A percentile compares a stretch with the other conserved stretches of the same genome.
Evolutionary conservation across 2,113 vertebrate species (phyloP).

Genomic region (Otis tarda): DNA sequence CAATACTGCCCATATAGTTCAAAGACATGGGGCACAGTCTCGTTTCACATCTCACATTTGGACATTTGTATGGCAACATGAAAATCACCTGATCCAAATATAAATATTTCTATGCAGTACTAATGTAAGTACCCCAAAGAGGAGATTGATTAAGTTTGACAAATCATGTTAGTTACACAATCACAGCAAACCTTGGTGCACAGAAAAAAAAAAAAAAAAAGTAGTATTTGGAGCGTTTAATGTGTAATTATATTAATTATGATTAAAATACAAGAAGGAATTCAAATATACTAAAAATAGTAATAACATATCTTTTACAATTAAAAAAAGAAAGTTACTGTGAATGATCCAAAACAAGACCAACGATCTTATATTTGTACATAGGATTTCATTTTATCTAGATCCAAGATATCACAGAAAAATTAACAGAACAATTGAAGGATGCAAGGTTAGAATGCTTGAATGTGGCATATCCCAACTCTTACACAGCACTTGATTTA

Average conservation of each 20-base stretch:
- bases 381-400: background rate
- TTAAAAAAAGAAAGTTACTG: background rate
- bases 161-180: background rate
- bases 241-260: background rate
- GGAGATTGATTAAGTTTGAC: background rate
- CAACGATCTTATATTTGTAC: background rate
- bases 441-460: background rate
- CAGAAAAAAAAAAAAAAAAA: background rate
- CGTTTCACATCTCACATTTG: background rate
- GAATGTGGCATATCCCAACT: background rate
- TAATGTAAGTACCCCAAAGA: background rate
- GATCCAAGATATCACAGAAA: background rate
- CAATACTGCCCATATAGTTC: background rate
- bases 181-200: background rate
- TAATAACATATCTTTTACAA: background rate
- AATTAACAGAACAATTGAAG: background rate
- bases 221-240: background rate
- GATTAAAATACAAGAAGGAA: background rate
- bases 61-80: background rate
- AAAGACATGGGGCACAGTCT: background rate
- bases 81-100: background rate
- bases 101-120: background rate
- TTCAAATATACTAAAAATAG: background rate
- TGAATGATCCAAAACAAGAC: background rate
- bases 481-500: background rate